A percentile compares a stretch with the other conserved stretches of the same genome.
Conservation (phyloP, 1,140 invertebrate genomes). For the Cotesia glomerata region DNA sequence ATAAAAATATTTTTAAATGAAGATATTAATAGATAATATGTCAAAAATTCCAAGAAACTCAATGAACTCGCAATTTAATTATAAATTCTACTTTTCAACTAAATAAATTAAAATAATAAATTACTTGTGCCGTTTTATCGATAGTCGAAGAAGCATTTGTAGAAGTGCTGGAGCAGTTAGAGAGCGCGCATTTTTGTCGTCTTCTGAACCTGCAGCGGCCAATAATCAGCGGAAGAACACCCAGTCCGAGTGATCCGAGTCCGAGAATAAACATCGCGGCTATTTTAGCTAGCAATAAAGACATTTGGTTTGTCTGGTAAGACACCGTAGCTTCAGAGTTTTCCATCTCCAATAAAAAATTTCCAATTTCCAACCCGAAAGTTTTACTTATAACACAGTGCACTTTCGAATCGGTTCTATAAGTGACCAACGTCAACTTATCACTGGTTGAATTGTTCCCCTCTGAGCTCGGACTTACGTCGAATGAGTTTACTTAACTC, state of each 20-base stretch:
- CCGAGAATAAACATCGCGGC: slow-evolving; percentile 66
- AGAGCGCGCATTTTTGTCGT: slow-evolving; percentile 44
- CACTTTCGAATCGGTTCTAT: neutral
- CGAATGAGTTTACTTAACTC: slow-evolving; percentile 15
- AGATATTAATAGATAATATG: too few relatives aligned
- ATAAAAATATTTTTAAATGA: neutral
- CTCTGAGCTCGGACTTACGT: neutral
- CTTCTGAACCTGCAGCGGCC: slow-evolving; percentile 53
- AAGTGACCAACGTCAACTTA: neutral
- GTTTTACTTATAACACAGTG: neutral
- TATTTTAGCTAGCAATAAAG: slow-evolving; percentile 61
- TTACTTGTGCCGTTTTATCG: slow-evolving; percentile 35
- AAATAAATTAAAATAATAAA: neutral
- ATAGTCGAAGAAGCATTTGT: slow-evolving; percentile 46
- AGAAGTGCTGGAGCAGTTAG: slow-evolving; percentile 47
- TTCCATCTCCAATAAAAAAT: slow-evolving; percentile 29
- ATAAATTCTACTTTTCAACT: neutral
- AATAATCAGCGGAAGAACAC: slow-evolving; percentile 64
- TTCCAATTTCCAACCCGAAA: neutral
- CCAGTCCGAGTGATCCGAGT: slow-evolving; percentile 62
- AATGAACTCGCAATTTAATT: neutral
- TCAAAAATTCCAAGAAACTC: slow-evolving; percentile 14
- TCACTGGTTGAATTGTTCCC: neutral
- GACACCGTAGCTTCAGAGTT: slow-evolving; percentile 24
- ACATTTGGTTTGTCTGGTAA: slow-evolving; percentile 17